phyloP scores from a whole-genome alignment of 2,888 invertebrate genomes.

The Notodonta dromedarius region DNA sequence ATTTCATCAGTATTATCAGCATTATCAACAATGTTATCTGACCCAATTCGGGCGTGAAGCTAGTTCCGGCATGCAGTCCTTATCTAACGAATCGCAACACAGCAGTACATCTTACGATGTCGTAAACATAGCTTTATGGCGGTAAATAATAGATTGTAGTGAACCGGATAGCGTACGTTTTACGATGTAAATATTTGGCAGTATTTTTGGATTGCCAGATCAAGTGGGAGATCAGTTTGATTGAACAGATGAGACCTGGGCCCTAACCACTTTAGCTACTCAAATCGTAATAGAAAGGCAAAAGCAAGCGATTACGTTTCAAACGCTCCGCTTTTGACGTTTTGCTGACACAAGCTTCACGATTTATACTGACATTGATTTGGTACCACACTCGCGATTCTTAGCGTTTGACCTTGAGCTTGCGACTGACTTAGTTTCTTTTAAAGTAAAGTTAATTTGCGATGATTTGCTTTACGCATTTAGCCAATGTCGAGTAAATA shows the following conservation, averaged over 20 bases:
- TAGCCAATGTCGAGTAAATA: too few species aligned
- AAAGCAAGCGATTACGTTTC: too few species aligned
- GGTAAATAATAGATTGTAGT: constrained; percentile 19
- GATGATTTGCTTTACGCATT: too few species aligned
- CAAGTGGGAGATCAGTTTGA: background rate
- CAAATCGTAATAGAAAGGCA: too few species aligned
- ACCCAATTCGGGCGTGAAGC: constrained; percentile 33
- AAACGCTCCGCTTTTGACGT: too few species aligned
- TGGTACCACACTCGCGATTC: too few species aligned
- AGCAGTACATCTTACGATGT: constrained; percentile 7
- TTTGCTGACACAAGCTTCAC: too few species aligned
- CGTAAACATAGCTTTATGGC: constrained; percentile 34
- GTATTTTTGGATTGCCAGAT: background rate
- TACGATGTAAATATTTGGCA: constrained; percentile 6
- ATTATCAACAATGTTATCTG: constrained; percentile 41
- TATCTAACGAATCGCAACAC: constrained; percentile 41
- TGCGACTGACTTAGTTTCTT: too few species aligned
- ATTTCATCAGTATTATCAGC: constrained; percentile 37
- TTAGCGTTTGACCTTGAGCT: too few species aligned
- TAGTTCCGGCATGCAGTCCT: constrained; percentile 44
- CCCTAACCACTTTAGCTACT: too few species aligned
- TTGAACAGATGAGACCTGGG: background rate
- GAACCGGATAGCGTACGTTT: constrained; percentile 1
- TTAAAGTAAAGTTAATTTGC: too few species aligned
- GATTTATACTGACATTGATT: too few species aligned